Evolutionary conservation across 2,797 vertebrate species (phyloP), one percentile per base, ranked within the genome.

Genomic region (Parambassis ranga): DNA sequence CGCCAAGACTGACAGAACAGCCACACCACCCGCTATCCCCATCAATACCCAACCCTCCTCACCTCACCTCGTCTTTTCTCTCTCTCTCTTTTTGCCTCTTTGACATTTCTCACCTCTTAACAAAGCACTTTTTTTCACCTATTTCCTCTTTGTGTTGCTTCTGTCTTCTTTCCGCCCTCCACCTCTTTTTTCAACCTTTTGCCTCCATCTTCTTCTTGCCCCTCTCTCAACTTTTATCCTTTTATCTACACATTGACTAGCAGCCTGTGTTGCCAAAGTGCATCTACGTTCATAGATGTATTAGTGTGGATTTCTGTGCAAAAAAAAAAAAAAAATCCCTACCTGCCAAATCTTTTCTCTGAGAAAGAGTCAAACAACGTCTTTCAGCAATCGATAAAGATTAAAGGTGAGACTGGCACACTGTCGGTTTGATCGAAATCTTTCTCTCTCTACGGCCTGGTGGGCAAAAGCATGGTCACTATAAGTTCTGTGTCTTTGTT

Each of bases 1-100:
- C 82, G 84, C 79, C 73, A 79, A 59, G 82, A 76, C 77, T 85
- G 86, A 86, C 84, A 87, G 79, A 87, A 32, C 46, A 84, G 76
- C 69, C 67, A 64, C 73, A 65, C 80, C 75, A 79, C 77, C 81
- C 69, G 27, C 75, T 60, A 65, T 42, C 44, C 43, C 58, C 58
- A 65, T 85, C 84, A 73, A 84, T 77, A 80, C 65, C 42, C 50
- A 38, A 30, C 47, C 67, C 57, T 70, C 65, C 59, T 71, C 52
- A 48, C 37, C 65, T 71, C 39, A 67, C 44, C 71, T 75, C 22
- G 1, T 49, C 63, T 65, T 52, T 58, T 64, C 43, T 39, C 24
- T 36, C 15, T 10, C 23, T 44, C 57, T 52, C 44, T 58, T 61
- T 57, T 76, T 55, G 23, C 14, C 4, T 59, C 51, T 35, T 55